These are phyloP conservation scores for Heliconius hermathena DNA, from an alignment of 1,140 invertebrate genomes.

Conservation along the genomic window DNA sequence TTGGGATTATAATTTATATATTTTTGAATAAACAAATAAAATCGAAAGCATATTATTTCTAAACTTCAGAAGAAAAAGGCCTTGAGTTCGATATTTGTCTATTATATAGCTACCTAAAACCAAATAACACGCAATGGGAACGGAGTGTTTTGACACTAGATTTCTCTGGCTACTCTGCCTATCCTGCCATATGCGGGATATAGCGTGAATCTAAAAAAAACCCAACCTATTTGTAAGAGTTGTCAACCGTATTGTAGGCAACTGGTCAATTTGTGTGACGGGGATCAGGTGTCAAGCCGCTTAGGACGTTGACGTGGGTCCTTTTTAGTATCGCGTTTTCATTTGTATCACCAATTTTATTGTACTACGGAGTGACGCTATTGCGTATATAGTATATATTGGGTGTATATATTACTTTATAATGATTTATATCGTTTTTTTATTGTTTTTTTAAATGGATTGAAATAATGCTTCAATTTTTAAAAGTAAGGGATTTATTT, in stretches of 20 bases:
- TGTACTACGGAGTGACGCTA: background rate
- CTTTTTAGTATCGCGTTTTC: slow-evolving; percentile 18
- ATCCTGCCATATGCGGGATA: too few relatives aligned
- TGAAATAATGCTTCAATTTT: background rate
- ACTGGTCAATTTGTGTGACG: slow-evolving; percentile 31
- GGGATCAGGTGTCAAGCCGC: slow-evolving; percentile 16
- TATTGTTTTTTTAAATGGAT: background rate
- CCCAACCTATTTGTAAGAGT: background rate
- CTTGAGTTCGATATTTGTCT: too few relatives aligned
- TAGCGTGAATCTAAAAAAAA: too few relatives aligned
- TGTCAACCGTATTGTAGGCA: background rate
- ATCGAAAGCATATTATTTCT: too few relatives aligned
- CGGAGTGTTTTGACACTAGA: too few relatives aligned
- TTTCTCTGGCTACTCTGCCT: too few relatives aligned
- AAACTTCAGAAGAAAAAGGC: too few relatives aligned
- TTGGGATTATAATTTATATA: background rate
- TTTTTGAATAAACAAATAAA: too few relatives aligned
- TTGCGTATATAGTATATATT: background rate
- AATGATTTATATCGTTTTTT: background rate
- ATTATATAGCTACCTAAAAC: too few relatives aligned
- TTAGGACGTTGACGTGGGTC: slow-evolving; percentile 30
- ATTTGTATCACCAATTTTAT: slow-evolving; percentile 18
- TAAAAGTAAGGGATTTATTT: too few relatives aligned
- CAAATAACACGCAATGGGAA: too few relatives aligned
- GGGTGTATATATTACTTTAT: background rate